phyloP scores from a whole-genome alignment of 2,888 invertebrate genomes.

The Melitaea athalia region DNA sequence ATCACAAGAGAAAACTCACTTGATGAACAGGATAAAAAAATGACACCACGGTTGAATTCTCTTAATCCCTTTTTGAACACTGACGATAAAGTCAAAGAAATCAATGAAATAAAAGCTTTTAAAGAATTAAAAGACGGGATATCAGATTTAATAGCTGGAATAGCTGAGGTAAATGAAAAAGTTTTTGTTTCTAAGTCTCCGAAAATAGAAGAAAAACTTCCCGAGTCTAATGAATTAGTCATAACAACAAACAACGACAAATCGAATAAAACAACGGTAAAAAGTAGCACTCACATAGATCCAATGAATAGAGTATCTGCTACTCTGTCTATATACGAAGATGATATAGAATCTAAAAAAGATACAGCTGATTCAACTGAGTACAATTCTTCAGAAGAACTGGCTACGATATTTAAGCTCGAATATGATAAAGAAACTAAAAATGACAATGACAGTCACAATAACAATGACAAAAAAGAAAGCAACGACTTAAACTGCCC shows the following conservation, averaged over 20 bases:
- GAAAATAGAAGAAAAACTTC: conserved; percentile 44
- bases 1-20: conserved; percentile 49
- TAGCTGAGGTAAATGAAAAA: conserved; percentile 77
- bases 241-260: conserved; percentile 65
- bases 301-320: conserved; percentile 63
- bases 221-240: conserved; percentile 45
- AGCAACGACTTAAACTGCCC: conserved; percentile 74
- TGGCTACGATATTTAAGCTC: conserved; percentile 84
- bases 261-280: conserved; percentile 59
- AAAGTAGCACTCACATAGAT: conserved; percentile 48
- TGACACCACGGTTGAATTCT: conserved; percentile 55
- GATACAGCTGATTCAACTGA: conserved; percentile 78
- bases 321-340: conserved; percentile 74
- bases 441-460: conserved; percentile 47
- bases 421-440: conserved; percentile 51
- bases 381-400: conserved; percentile 85
- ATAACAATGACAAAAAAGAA: conserved; percentile 51
- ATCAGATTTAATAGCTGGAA: conserved; percentile 77
- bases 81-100: conserved; percentile 68
- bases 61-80: conserved; percentile 70
- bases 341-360: conserved; percentile 68
- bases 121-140: conserved; percentile 79
- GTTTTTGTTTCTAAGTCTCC: conserved; percentile 61
- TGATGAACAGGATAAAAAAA: conserved; percentile 42
- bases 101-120: conserved; percentile 75